Conservation (phyloP, 2,888 invertebrate genomes). For the Coleophora flavipennella region DNA sequence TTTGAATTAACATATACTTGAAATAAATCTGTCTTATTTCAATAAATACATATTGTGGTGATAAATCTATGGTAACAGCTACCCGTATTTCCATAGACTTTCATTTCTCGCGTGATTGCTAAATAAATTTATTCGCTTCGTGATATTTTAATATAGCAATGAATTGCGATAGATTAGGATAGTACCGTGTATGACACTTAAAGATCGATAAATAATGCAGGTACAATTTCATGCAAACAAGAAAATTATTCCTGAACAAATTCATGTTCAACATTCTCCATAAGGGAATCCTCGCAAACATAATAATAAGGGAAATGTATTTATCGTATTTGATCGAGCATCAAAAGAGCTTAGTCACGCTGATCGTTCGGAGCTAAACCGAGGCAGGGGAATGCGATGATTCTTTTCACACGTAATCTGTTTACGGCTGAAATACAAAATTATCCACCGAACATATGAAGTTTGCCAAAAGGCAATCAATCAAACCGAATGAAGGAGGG, state of each 20-base stretch:
- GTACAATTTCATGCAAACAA: too few relatives aligned
- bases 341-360: constrained; percentile 46
- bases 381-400: constrained; percentile 38
- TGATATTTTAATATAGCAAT: constrained; percentile 33
- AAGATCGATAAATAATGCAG: too few relatives aligned
- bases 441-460: constrained; percentile 70
- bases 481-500: constrained; percentile 57
- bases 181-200: constrained; percentile 8
- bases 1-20: not conserved
- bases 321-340: constrained; percentile 31
- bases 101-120: constrained; percentile 58
- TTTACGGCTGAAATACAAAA: constrained; percentile 70
- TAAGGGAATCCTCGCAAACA: too few relatives aligned
- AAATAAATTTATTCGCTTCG: constrained; percentile 40
- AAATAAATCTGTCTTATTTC: constrained; percentile 4
- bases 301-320: not conserved
- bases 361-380: constrained; percentile 35
- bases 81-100: constrained; percentile 53
- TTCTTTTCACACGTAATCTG: constrained; percentile 68
- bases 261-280: too few relatives aligned
- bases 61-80: constrained; percentile 14
- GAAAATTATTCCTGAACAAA: too few relatives aligned
- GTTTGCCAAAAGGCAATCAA: constrained; percentile 63
- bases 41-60: constrained; percentile 5
- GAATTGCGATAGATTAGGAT: constrained; percentile 31